phyloP scores from a whole-genome alignment of 2,888 invertebrate species.

The Xanthia togata region DNA sequence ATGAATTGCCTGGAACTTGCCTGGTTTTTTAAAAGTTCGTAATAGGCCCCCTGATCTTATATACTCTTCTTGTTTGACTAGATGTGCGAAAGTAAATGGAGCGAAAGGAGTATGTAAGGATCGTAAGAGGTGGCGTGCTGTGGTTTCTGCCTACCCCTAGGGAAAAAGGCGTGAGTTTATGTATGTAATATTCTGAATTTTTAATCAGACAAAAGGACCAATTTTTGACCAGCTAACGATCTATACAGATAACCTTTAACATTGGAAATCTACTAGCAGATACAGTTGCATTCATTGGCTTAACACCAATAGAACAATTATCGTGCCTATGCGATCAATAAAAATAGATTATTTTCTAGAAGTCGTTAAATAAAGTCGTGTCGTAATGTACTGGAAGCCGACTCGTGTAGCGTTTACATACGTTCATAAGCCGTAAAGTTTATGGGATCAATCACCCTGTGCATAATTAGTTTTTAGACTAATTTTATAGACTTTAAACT shows the following conservation, averaged over 20 bases:
- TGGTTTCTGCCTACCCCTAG: too few species aligned
- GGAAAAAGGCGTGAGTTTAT: too few species aligned
- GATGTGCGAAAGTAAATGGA: too few species aligned
- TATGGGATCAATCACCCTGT: constrained; percentile 74
- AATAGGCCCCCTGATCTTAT: too few species aligned
- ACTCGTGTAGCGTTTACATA: constrained; percentile 48
- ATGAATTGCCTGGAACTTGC: too few species aligned
- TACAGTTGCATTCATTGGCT: constrained; percentile 6
- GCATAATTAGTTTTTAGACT: constrained; percentile 63
- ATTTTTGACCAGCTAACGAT: neutral
- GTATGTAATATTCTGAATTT: too few species aligned
- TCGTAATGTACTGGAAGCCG: constrained; percentile 57
- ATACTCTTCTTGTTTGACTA: too few species aligned
- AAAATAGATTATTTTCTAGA: constrained; percentile 57
- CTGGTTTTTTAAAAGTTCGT: too few species aligned
- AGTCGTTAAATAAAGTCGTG: constrained; percentile 56
- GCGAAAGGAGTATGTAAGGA: too few species aligned
- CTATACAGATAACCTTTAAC: neutral
- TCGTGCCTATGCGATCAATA: constrained; percentile 50
- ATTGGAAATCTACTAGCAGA: neutral
- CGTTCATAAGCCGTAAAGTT: constrained; percentile 67
- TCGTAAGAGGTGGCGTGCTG: too few species aligned
- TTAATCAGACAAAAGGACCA: constrained; percentile 5
- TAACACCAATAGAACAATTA: constrained; percentile 10
- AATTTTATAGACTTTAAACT: constrained; percentile 57